Conservation (phyloP, 2,888 invertebrate genomes). For the Marasmarcha lunaedactyla region DNA sequence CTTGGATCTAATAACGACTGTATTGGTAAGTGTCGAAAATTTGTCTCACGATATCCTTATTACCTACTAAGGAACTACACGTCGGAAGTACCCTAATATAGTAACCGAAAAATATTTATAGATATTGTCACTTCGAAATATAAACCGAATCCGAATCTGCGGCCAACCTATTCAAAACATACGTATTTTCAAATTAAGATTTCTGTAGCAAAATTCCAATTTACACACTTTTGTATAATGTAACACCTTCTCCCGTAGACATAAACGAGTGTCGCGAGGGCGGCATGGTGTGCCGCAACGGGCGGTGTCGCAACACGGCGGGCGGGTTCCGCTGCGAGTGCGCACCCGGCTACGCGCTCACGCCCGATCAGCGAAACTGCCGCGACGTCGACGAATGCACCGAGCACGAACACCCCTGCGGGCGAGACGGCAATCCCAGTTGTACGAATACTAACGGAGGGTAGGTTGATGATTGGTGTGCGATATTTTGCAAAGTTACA, state of each 20-base stretch:
- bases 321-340: slow-evolving; percentile 88
- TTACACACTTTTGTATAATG: background rate
- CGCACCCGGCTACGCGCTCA: slow-evolving; percentile 80
- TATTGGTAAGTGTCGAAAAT: slow-evolving; percentile 60
- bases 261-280: slow-evolving; percentile 87
- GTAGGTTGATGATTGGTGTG: slow-evolving; percentile 20
- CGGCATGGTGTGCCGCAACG: slow-evolving; percentile 88
- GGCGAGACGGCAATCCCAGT: slow-evolving; percentile 42
- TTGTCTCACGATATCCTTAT: no score
- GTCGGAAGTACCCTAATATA: background rate
- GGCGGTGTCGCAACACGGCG: slow-evolving; percentile 82
- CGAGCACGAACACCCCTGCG: slow-evolving; percentile 59
- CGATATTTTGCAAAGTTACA: background rate
- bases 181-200: no score
- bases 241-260: slow-evolving; percentile 45
- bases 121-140: no score
- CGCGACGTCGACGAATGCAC: slow-evolving; percentile 83
- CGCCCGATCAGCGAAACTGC: slow-evolving; percentile 82
- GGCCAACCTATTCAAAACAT: no score
- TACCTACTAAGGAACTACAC: background rate
- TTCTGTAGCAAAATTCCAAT: no score
- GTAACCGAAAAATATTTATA: no score
- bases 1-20: slow-evolving; percentile 84
- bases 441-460: slow-evolving; percentile 61
- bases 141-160: no score